phyloP scores from a whole-genome alignment of 2,888 invertebrate genomes.

The Mythimna loreyi region DNA sequence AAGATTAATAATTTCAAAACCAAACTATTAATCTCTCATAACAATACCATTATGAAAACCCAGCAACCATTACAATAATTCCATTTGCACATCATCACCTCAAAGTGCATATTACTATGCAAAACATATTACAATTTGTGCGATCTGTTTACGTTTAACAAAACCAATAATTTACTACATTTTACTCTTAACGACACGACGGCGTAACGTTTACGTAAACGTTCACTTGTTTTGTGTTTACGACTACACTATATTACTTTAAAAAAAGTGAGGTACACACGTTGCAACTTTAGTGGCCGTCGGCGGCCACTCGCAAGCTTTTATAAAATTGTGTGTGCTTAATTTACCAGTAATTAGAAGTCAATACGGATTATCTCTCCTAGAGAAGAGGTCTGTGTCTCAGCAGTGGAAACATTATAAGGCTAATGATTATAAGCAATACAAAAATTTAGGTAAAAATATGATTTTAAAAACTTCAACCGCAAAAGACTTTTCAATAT shows the following conservation, averaged over 20 bases:
- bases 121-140: slow-evolving; percentile 37
- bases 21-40: not conserved
- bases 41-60: slow-evolving; percentile 18
- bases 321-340: too few relatives aligned
- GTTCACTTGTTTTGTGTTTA: not conserved
- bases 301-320: not conserved
- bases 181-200: slow-evolving; percentile 49
- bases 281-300: not conserved
- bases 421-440: too few relatives aligned
- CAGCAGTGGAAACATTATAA: too few relatives aligned
- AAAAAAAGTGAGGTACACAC: not conserved
- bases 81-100: slow-evolving; percentile 14
- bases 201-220: slow-evolving; percentile 34
- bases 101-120: slow-evolving; percentile 40
- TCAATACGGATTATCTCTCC: too few relatives aligned
- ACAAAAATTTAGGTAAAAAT: too few relatives aligned
- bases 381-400: too few relatives aligned
- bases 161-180: slow-evolving; percentile 43
- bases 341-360: too few relatives aligned
- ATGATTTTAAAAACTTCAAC: too few relatives aligned
- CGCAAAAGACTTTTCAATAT: too few relatives aligned
- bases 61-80: slow-evolving; percentile 23
- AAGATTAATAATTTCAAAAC: not conserved
- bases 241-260: not conserved
- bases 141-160: slow-evolving; percentile 36